A percentile compares a stretch with the other conserved stretches of the same genome.
phyloP scores from a whole-genome alignment of 2,113 vertebrate species.

The Nothocercus julius region DNA sequence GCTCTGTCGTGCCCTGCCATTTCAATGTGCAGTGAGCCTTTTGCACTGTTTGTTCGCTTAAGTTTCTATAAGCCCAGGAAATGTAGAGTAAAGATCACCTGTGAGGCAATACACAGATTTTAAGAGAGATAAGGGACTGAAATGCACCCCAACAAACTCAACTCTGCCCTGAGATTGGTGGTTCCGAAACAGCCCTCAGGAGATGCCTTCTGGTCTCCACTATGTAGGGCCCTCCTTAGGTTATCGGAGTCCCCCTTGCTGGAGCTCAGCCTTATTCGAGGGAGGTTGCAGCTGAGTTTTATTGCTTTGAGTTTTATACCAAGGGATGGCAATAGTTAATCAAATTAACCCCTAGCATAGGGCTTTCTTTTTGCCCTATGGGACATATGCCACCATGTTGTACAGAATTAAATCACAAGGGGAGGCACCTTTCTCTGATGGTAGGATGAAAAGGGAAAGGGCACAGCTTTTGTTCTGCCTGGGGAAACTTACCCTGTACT shows the following conservation, averaged over 20 bases:
- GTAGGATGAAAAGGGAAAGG: accelerated
- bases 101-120: not conserved
- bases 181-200: not conserved
- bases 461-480: not conserved
- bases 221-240: not conserved
- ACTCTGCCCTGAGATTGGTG: not conserved
- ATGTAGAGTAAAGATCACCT: not conserved
- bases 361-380: not conserved
- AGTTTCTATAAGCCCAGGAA: not conserved
- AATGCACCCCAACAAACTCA: not conserved
- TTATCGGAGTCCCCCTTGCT: accelerated
- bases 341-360: not conserved
- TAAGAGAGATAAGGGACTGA: not conserved
- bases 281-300: not conserved
- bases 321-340: not conserved
- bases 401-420: accelerated
- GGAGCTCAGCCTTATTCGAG: not conserved
- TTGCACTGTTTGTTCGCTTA: not conserved
- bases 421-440: not conserved
- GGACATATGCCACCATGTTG: no score
- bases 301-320: not conserved
- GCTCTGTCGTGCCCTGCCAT: not conserved
- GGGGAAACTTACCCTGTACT: not conserved
- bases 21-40: accelerated
- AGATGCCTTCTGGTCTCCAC: not conserved